phyloP scores from a whole-genome alignment of 1,140 invertebrate genomes.

The Macrotrachela quadricornifera region DNA sequence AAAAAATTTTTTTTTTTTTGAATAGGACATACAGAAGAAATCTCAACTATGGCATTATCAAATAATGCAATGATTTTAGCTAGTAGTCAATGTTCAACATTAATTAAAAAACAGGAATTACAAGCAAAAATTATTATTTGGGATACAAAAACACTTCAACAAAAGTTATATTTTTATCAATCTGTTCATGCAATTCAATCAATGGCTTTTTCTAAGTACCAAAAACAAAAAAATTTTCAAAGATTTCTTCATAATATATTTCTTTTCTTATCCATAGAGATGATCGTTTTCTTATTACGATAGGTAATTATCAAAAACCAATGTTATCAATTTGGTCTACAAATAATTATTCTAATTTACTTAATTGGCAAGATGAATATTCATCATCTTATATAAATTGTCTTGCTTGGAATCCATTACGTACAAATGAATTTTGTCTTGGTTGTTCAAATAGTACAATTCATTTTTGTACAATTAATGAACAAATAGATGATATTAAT shows the following conservation, averaged over 20 bases:
- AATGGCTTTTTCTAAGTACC: no score
- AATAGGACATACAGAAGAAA: conserved; percentile 25
- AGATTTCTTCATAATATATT: no score
- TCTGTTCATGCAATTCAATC: no score
- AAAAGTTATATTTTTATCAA: no score
- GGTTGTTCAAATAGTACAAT: conserved; percentile 19
- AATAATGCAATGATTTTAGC: conserved; percentile 15
- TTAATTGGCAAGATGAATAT: no score
- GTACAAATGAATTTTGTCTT: conserved; percentile 24
- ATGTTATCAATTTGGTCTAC: conserved; percentile 23
- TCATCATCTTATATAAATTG: conserved; percentile 13
- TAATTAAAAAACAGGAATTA: no score
- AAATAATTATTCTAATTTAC: conserved; percentile 14
- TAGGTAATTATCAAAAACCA: conserved; percentile 22
- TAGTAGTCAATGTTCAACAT: neutral
- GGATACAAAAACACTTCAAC: neutral
- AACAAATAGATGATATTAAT: conserved; percentile 5
- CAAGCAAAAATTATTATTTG: no score
- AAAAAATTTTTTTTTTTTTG: conserved; percentile 3
- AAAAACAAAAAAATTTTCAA: no score
- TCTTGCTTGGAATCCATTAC: conserved; percentile 24
- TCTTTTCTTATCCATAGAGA: conserved; percentile 8
- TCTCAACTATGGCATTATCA: conserved; percentile 23
- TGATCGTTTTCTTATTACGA: conserved; percentile 24
- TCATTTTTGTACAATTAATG: conserved; percentile 26